Percentiles rank a stretch among this genome's conserved stretches.
Evolutionary conservation across 1,140 invertebrate genomes (phyloP).

Genomic region (Xylocopa sonorina): DNA sequence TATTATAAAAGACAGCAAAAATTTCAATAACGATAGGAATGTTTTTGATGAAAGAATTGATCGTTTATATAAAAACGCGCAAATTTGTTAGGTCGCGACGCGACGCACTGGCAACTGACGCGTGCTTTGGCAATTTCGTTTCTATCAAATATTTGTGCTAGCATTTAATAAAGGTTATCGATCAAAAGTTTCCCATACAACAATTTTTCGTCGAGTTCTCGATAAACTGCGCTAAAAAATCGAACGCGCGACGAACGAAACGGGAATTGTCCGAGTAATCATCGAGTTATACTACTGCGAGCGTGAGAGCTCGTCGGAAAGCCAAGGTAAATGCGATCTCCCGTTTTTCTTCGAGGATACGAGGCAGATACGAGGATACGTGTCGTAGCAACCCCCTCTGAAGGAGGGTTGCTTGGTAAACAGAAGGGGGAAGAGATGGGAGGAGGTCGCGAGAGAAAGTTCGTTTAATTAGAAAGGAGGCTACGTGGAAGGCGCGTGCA

Average conservation of each 20-base stretch:
- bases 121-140: background rate
- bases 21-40: slow-evolving; percentile 16
- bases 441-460: background rate
- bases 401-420: background rate
- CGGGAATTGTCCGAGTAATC: background rate
- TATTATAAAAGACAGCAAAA: background rate
- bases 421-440: background rate
- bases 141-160: background rate
- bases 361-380: too few relatives aligned
- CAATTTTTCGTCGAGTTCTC: too few relatives aligned
- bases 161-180: too few relatives aligned
- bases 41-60: slow-evolving; percentile 27
- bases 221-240: too few relatives aligned
- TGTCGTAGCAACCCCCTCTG: too few relatives aligned
- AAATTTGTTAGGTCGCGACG: slow-evolving; percentile 27
- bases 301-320: background rate
- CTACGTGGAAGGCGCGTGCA: background rate
- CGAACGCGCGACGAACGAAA: too few relatives aligned
- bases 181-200: too few relatives aligned
- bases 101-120: background rate
- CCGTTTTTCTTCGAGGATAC: too few relatives aligned
- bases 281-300: background rate
- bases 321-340: background rate
- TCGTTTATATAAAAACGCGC: background rate
- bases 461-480: slow-evolving; percentile 25